Evolutionary conservation across 2,113 vertebrate species (phyloP).

Genomic region (Lanius ludovicianus): DNA sequence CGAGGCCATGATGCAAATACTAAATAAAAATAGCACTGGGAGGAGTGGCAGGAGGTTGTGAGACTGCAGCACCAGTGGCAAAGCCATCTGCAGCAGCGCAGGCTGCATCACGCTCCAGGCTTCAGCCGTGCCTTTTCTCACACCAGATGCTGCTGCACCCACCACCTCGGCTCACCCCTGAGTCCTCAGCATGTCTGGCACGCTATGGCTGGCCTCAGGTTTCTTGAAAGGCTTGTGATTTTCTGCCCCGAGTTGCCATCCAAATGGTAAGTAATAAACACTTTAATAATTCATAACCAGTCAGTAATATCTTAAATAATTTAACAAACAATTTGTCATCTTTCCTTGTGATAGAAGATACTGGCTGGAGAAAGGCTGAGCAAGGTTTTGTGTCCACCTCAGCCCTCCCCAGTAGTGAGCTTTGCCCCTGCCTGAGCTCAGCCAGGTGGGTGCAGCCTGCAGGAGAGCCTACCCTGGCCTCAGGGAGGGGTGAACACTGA

Average conservation of each 20-base stretch:
- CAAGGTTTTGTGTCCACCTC: neutral
- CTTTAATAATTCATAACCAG: constrained; percentile 56
- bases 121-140: constrained; percentile 42
- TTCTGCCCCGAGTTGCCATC: constrained; percentile 17
- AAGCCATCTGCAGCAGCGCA: neutral
- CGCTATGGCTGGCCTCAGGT: neutral
- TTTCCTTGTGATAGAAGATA: neutral
- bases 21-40: neutral
- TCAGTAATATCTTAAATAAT: constrained; percentile 53
- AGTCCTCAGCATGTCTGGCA: neutral
- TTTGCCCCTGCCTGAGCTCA: neutral
- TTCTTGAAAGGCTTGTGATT: constrained; percentile 45
- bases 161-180: neutral
- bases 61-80: neutral
- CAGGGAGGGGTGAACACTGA: neutral
- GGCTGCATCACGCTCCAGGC: neutral
- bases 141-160: neutral
- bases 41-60: neutral
- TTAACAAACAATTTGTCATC: constrained; percentile 49
- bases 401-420: neutral
- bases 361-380: neutral
- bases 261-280: constrained; percentile 59
- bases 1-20: neutral
- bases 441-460: neutral
- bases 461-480: neutral